Percentiles rank a stretch among this genome's conserved stretches.
Evolutionary conservation across 2,797 vertebrate species (phyloP).

Genomic region (Staurois parvus): DNA sequence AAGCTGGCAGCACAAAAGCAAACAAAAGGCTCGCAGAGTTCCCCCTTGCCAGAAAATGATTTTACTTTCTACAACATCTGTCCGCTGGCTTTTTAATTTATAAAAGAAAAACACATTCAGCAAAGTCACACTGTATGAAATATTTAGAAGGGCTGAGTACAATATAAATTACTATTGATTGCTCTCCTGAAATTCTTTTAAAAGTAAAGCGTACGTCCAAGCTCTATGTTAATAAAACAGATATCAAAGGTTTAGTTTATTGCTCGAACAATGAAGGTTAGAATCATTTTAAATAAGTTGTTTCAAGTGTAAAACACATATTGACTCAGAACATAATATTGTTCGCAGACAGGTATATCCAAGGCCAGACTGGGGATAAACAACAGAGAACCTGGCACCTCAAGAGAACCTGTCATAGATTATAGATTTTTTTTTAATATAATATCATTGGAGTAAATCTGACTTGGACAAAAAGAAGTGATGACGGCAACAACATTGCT

Average conservation of each 20-base stretch:
- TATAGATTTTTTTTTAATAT: too few species aligned
- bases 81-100: conserved; percentile 47
- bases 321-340: neutral
- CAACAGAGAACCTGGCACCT: neutral
- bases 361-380: neutral
- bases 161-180: conserved; percentile 57
- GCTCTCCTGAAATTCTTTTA: conserved; percentile 30
- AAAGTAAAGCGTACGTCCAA: conserved; percentile 7
- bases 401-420: too few species aligned
- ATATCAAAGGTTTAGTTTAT: conserved; percentile 17
- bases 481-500: too few species aligned
- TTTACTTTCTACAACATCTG: conserved; percentile 36
- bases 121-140: conserved; percentile 51
- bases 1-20: conserved; percentile 22
- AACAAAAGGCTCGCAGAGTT: conserved; percentile 32
- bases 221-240: conserved; percentile 20
- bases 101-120: conserved; percentile 55
- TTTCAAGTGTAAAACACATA: neutral
- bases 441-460: too few species aligned
- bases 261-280: neutral
- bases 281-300: neutral
- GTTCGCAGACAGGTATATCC: neutral
- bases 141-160: conserved; percentile 44
- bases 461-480: too few species aligned
- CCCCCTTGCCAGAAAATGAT: conserved; percentile 24